Conservation (phyloP, 1,140 invertebrate genomes). For the Listronotus bonariensis region DNA sequence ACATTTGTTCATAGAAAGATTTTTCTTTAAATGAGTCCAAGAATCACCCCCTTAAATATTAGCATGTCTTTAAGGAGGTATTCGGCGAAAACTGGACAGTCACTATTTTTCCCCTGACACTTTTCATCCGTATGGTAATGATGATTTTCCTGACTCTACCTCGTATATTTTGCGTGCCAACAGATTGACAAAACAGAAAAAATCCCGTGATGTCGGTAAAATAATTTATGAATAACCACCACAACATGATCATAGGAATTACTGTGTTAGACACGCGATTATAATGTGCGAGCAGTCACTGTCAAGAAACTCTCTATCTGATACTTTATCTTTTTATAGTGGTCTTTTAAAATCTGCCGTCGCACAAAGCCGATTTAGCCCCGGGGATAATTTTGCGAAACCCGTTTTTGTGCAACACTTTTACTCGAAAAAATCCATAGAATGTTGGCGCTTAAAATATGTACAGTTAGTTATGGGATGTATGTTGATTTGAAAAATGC, state of each 20-base stretch:
- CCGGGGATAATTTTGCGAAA: conserved; percentile 23
- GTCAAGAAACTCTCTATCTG: conserved; percentile 10
- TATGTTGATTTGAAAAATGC: too few relatives aligned
- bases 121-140: too few relatives aligned
- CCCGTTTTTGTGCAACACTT: conserved; percentile 4
- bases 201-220: conserved; percentile 12
- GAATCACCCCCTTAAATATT: too few relatives aligned
- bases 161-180: not conserved
- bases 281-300: conserved; percentile 25
- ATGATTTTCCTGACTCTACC: not conserved
- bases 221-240: conserved; percentile 17
- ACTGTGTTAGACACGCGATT: conserved; percentile 32
- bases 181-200: not conserved
- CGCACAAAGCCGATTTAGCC: conserved; percentile 21
- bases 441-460: not conserved
- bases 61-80: too few relatives aligned
- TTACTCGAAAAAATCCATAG: not conserved
- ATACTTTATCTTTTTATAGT: conserved; percentile 10
- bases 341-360: conserved; percentile 10
- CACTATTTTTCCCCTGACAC: too few relatives aligned
- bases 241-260: conserved; percentile 26
- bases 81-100: too few relatives aligned
- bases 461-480: too few relatives aligned
- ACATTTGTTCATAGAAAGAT: too few relatives aligned
- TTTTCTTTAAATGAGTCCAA: too few relatives aligned